These are phyloP conservation scores for Myotis vivesi DNA, from an alignment of 2,797 vertebrate genomes.

Conservation along the genomic window DNA sequence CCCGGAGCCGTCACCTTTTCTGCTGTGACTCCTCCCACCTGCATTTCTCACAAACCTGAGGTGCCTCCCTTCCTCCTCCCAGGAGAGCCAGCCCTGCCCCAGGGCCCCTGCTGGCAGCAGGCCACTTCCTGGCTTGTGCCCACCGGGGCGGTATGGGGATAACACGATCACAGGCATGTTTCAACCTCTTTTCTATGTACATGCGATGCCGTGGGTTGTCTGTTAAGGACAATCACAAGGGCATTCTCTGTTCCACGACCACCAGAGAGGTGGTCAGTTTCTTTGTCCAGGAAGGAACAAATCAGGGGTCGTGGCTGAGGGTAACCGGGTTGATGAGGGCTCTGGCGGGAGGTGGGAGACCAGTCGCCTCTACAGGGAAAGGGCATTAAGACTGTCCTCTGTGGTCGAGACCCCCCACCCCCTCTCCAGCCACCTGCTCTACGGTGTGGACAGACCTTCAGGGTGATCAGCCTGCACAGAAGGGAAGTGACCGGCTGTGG, in stretches of 20 bases:
- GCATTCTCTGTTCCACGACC: too few relatives aligned
- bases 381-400: rapidly evolving
- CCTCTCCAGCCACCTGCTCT: neutral
- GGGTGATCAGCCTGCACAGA: neutral
- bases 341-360: neutral
- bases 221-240: neutral
- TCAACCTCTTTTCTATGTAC: neutral
- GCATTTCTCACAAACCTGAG: rapidly evolving
- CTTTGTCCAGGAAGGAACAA: neutral
- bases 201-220: rapidly evolving
- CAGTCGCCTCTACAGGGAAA: neutral
- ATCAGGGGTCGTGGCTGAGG: neutral
- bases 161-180: rapidly evolving
- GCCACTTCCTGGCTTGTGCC: neutral
- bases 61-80: neutral
- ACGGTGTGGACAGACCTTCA: neutral
- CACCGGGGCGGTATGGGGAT: rapidly evolving
- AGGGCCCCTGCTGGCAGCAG: neutral
- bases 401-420: neutral
- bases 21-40: neutral
- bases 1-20: neutral
- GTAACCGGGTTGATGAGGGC: neutral
- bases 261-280: too few relatives aligned
- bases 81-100: neutral
- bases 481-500: rapidly evolving